phyloP scores from a whole-genome alignment of 2,888 invertebrate genomes.

The Prenolepis imparis region DNA sequence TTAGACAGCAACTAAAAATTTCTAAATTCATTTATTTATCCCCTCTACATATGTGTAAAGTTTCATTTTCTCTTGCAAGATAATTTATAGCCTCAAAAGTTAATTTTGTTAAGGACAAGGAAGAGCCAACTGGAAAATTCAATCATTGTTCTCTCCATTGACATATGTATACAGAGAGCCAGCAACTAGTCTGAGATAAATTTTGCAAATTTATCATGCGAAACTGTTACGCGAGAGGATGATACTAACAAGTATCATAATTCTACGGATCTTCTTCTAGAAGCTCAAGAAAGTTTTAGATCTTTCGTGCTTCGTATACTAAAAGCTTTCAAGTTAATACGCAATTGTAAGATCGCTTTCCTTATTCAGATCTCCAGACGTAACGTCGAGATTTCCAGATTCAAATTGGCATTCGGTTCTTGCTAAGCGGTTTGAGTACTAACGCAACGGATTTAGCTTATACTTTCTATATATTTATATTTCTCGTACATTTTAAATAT shows the following conservation, averaged over 20 bases:
- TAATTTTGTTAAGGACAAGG: neutral
- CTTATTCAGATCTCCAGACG: neutral
- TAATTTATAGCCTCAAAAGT: neutral
- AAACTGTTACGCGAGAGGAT: slow-evolving; percentile 3
- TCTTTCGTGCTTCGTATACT: slow-evolving; percentile 22
- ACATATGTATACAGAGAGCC: neutral
- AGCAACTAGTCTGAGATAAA: slow-evolving; percentile 12
- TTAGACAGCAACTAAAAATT: too few species aligned
- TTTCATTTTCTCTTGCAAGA: neutral
- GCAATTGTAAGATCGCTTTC: slow-evolving; percentile 31
- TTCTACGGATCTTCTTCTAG: slow-evolving; percentile 21
- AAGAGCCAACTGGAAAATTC: neutral
- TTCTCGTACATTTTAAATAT: neutral
- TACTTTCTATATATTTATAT: slow-evolving; percentile 11
- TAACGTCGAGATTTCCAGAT: slow-evolving; percentile 24
- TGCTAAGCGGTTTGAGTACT: neutral
- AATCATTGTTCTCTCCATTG: slow-evolving; percentile 10
- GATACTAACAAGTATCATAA: slow-evolving; percentile 30
- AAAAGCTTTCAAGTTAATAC: slow-evolving; percentile 44
- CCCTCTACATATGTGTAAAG: too few species aligned
- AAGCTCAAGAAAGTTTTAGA: slow-evolving; percentile 28
- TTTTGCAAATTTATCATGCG: slow-evolving; percentile 14
- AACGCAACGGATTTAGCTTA: slow-evolving; percentile 5
- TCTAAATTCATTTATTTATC: too few species aligned
- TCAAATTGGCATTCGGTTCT: slow-evolving; percentile 6